A percentile compares a stretch with the other conserved stretches of the same genome.
Evolutionary conservation across 2,113 vertebrate species (phyloP).

Genomic region (Tretioscincus oriximinensis): DNA sequence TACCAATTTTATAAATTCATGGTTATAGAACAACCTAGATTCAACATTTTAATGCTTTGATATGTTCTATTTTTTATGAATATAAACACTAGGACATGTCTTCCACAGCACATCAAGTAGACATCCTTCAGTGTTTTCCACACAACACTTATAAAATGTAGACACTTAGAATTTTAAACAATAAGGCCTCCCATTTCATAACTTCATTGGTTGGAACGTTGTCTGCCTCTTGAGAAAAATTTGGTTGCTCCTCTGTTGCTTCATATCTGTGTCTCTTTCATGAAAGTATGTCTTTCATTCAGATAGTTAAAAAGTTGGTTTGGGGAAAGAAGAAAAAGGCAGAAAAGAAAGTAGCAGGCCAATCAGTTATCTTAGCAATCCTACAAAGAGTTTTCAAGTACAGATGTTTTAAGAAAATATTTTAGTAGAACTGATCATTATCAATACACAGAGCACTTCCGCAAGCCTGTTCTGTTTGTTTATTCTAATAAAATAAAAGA

Average conservation of each 20-base stretch:
- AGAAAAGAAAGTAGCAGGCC: constrained; percentile 22
- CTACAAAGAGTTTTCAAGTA: not conserved
- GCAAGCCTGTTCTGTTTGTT: not conserved
- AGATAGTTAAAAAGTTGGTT: constrained; percentile 29
- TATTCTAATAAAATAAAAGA: not conserved
- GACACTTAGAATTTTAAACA: constrained; percentile 46
- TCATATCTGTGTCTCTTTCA: constrained; percentile 24
- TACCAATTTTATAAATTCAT: not conserved
- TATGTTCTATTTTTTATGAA: not conserved
- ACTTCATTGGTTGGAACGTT: constrained; percentile 57
- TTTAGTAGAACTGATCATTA: not conserved
- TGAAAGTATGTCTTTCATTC: constrained; percentile 12
- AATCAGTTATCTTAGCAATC: not conserved
- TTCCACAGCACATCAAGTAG: not conserved
- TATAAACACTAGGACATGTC: not conserved
- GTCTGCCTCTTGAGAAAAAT: constrained; percentile 43
- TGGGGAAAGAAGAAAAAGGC: constrained; percentile 4
- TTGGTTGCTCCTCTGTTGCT: constrained; percentile 28
- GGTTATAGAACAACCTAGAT: not conserved
- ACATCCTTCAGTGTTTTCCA: not conserved
- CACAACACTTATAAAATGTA: not conserved
- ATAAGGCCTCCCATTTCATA: constrained; percentile 50
- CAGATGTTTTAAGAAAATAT: not conserved
- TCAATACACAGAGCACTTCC: not conserved
- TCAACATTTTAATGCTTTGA: not conserved